These are phyloP conservation scores for Leptopterna dolabrata DNA, from an alignment of 2,888 invertebrate species.

Conservation along the genomic window DNA sequence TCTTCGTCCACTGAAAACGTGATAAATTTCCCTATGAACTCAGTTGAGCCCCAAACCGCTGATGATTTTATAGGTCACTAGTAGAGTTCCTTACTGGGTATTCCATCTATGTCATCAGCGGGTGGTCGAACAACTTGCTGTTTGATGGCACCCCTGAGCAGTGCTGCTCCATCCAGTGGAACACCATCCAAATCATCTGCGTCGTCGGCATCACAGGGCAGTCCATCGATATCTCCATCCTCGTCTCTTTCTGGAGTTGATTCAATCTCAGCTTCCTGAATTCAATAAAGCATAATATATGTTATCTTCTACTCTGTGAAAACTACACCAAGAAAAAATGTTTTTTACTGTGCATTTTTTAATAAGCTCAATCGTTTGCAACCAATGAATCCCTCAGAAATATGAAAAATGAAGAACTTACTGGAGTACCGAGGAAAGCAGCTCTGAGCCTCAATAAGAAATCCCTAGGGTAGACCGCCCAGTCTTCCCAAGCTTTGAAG, in stretches of 20 bases:
- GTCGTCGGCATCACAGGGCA: conserved; percentile 72
- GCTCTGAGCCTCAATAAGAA: conserved; percentile 89
- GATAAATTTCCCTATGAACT: background rate
- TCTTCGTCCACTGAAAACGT: conserved; percentile 62
- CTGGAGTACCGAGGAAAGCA: conserved; percentile 80
- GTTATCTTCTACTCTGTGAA: too few relatives aligned
- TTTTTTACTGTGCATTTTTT: too few relatives aligned
- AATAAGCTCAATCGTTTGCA: too few relatives aligned
- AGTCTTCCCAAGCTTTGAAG: conserved; percentile 97
- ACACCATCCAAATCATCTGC: conserved; percentile 73
- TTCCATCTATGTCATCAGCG: conserved; percentile 78
- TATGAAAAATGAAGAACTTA: conserved; percentile 11
- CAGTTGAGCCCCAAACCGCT: too few relatives aligned
- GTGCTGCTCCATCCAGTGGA: conserved; percentile 83
- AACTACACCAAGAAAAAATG: too few relatives aligned
- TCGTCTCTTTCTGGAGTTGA: conserved; percentile 55
- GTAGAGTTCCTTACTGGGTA: conserved; percentile 70
- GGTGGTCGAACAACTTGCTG: background rate
- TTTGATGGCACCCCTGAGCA: conserved; percentile 75
- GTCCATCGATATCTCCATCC: conserved; percentile 54
- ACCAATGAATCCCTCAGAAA: too few relatives aligned
- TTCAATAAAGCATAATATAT: background rate
- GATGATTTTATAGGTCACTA: background rate
- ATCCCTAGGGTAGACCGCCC: conserved; percentile 94
- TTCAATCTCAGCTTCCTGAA: conserved; percentile 44